A percentile compares a stretch with the other conserved stretches of the same genome.
Evolutionary conservation across 2,113 vertebrate species (phyloP).

Genomic region (Himantopus leucocephalus): DNA sequence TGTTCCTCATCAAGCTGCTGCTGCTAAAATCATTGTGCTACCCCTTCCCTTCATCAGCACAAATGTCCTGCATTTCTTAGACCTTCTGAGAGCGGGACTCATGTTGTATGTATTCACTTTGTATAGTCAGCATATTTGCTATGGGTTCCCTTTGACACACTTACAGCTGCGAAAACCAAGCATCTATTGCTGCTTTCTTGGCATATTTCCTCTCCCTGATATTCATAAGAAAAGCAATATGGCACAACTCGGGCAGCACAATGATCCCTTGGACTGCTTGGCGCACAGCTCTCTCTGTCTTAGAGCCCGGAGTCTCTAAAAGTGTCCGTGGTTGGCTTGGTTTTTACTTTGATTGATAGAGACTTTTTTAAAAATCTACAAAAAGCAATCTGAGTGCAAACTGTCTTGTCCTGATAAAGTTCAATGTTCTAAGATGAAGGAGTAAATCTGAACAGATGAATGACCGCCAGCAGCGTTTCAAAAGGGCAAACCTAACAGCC

Average conservation of each 20-base stretch:
- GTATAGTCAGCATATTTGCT: neutral
- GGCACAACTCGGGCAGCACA: neutral
- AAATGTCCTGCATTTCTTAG: neutral
- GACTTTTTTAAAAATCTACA: neutral
- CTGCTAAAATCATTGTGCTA: neutral
- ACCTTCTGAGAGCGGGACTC: neutral
- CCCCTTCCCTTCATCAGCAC: neutral
- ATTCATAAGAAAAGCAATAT: neutral
- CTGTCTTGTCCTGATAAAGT: neutral
- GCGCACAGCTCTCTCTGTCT: neutral
- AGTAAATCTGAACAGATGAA: neutral
- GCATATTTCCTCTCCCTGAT: neutral
- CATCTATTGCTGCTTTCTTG: neutral
- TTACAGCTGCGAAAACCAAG: neutral
- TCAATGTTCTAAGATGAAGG: neutral
- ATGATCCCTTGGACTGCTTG: neutral
- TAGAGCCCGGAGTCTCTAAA: neutral
- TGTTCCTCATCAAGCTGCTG: neutral
- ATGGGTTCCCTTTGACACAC: neutral
- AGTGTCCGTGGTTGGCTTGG: neutral
- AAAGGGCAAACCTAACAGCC: neutral
- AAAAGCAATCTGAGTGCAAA: neutral
- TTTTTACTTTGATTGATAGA: neutral
- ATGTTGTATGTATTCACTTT: neutral
- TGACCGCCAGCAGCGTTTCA: neutral